Conservation (phyloP, 2,113 vertebrate species). For the Hipposideros armiger region DNA sequence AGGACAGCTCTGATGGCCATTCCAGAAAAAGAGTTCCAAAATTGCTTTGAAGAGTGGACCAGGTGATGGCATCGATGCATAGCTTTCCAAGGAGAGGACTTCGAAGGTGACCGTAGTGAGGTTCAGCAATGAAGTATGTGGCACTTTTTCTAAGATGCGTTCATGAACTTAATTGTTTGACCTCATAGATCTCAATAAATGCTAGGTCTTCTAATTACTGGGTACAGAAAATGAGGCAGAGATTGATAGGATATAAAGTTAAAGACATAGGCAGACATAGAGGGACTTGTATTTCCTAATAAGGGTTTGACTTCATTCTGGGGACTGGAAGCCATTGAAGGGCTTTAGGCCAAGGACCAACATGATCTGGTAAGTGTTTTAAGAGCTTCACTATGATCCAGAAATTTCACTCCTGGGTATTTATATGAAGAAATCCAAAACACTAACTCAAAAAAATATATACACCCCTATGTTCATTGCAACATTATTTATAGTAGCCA, state of each 20-base stretch:
- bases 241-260: neutral
- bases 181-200: neutral
- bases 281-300: neutral
- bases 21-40: too few relatives aligned
- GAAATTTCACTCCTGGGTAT: neutral
- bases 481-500: neutral
- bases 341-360: neutral
- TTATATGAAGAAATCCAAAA: neutral
- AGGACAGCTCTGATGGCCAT: too few relatives aligned
- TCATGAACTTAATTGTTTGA: too few relatives aligned
- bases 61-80: too few relatives aligned
- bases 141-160: too few relatives aligned
- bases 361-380: neutral
- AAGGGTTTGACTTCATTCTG: neutral
- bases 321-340: neutral
- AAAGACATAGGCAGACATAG: neutral
- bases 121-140: too few relatives aligned
- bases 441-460: neutral
- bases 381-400: neutral
- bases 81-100: too few relatives aligned
- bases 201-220: neutral
- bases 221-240: neutral
- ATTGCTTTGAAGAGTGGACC: too few relatives aligned
- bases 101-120: too few relatives aligned
- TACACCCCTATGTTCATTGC: neutral